Base-by-base conservation (phyloP, 2,797 vertebrate species). In the Tadarida brasiliensis region DNA sequence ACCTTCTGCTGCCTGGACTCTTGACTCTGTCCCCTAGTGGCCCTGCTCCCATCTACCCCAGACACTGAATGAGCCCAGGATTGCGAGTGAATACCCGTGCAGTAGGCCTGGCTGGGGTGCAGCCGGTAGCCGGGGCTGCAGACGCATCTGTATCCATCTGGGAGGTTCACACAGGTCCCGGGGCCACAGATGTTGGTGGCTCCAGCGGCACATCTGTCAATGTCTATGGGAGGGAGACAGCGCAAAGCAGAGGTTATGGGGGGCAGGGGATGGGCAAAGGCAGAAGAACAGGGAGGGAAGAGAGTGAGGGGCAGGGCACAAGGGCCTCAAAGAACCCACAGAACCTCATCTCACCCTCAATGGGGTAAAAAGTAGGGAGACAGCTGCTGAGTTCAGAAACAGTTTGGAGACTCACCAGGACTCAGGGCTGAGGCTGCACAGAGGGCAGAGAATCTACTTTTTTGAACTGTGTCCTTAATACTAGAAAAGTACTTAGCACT, bases 61-160 rank as follows among this genome's bases (percentile, higher is more conserved):
- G 51, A 15, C 10, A 1, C 28, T 1, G 35, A 56, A 68, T 1
- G 35, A 30, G 65, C 16, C 61, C 19, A 15, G 87, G 16, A n/a
- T 35, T 96, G 98, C 14, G 0, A 7, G 87, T 83, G 22, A 95
- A 30, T 98, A 99, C 99, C 99, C 0, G 98, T 98, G 96, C 99
- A 99, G 97, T 94, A 99, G 96, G 98, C 99, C 97, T 96, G 99
- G 86, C 99, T 98, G 12, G 98, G 95, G 57, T 99, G 99, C 97
- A 99, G 98, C 14, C 83, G 98, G 97, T 99, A 99, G 90, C 99
- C 99, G 0, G 98, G 98, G 86, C 98, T 98, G 83, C 99, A 99
- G 91, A 98, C 65, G 94, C 99, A 99, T 95, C 98, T 99, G 97
- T 99, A 99, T 83, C 99, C 99, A 0, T 98, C 99, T 6, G 98